A percentile compares a stretch with the other conserved stretches of the same genome.
Conservation (phyloP, 2,113 vertebrate species). For the Lepisosteus oculatus region DNA sequence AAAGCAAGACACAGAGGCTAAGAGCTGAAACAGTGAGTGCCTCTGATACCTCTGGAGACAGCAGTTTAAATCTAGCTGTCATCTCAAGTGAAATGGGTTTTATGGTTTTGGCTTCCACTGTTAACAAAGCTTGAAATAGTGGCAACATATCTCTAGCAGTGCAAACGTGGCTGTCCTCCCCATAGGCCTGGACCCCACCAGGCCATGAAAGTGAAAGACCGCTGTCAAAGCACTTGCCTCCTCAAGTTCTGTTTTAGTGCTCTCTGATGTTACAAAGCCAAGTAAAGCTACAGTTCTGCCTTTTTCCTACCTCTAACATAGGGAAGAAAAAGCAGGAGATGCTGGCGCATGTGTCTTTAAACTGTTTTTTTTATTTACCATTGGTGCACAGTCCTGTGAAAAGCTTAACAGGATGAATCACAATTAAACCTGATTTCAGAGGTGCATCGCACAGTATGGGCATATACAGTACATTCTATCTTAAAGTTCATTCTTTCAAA, state of each 20-base stretch:
- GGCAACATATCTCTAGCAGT: constrained; percentile 35
- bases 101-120: constrained; percentile 43
- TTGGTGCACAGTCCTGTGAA: too few relatives aligned
- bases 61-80: constrained; percentile 58
- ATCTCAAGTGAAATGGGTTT: constrained; percentile 46
- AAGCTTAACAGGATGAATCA: too few relatives aligned
- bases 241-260: background rate
- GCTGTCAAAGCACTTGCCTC: background rate
- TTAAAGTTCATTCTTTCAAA: too few relatives aligned
- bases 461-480: too few relatives aligned
- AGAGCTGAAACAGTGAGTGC: constrained; percentile 18
- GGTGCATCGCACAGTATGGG: too few relatives aligned
- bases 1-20: constrained; percentile 13
- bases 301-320: too few relatives aligned
- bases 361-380: too few relatives aligned
- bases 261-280: background rate
- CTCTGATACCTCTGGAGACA: constrained; percentile 42
- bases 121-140: constrained; percentile 51
- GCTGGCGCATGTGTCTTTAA: too few relatives aligned
- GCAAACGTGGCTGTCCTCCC: constrained; percentile 27
- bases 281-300: background rate
- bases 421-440: too few relatives aligned
- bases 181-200: constrained; percentile 1
- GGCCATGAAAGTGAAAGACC: background rate
- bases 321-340: too few relatives aligned